Evolutionary conservation across 2,113 vertebrate genomes (phyloP), one percentile per base, ranked within the genome.

Genomic region (Vanacampus margaritifer): DNA sequence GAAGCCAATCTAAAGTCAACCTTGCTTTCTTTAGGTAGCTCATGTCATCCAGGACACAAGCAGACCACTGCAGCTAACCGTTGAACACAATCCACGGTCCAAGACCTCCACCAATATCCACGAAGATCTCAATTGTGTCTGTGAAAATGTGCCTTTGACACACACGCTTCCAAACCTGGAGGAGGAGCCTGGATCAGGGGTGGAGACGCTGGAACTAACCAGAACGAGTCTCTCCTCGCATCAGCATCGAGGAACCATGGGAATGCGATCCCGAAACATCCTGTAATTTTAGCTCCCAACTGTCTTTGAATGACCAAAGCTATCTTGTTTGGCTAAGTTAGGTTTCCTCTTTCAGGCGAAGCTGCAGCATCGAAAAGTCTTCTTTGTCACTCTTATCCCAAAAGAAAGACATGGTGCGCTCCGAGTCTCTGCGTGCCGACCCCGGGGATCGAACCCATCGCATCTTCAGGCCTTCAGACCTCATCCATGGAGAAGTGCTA

Each of bases 381-480:
- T 93, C 93, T 0, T 80, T 92, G 61, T 90, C 94, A 0, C 91
- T 95, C 0, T 83, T 91, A 0, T 94, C 94, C 37, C 94, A 94
- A 11, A 92, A 79, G 79, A 95, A 92, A 87, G 95, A 98, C 78
- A 95, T 98, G 54, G 91, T 95, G 65, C 96, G 96, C 54, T 99
- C 96, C 0, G 95, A 96, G 78, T 99, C 97, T 2, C 89, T 99
- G 46, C 94, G 95, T 0, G 89, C 91, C 0, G 94, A 95, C 68
- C 86, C 91, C 21, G 84, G 76, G 26, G 85, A 89, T 35, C 91
- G 92, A 0, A 81, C 88, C 0, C 94, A 98, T 62, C 95, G 96
- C 41, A 98, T 98, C 84, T 99, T 99, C 89, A 93, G 96, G 35
- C 94, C 97, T 0, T 99, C 96, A 0, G 97, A 99, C 85, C 94